phyloP scores from a whole-genome alignment of 2,888 invertebrate genomes.

The Encarsia formosa region DNA sequence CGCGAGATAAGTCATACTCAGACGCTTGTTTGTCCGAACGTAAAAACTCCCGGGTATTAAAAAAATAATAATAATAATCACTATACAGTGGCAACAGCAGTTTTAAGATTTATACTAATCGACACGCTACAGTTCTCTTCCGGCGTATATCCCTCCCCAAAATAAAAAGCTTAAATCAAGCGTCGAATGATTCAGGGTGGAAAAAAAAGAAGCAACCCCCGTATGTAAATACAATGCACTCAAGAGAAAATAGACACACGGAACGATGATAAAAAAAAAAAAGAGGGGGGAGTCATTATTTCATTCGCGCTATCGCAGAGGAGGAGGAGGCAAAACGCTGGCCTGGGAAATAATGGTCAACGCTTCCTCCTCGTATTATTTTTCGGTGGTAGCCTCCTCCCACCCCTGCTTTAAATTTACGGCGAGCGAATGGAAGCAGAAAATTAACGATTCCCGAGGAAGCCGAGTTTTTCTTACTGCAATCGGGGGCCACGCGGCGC shows the following conservation, averaged over 20 bases:
- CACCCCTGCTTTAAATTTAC: constrained; percentile 16
- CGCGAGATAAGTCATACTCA: too few species aligned
- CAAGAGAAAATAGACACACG: background rate
- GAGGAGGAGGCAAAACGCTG: constrained; percentile 24
- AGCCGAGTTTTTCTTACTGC: constrained; percentile 51
- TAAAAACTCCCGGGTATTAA: too few species aligned
- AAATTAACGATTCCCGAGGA: constrained; percentile 50
- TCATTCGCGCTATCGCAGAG: constrained; percentile 17
- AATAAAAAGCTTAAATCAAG: constrained; percentile 24
- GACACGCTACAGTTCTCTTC: constrained; percentile 17
- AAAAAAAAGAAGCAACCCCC: constrained; percentile 7
- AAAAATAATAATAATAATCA: too few species aligned
- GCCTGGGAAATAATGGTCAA: constrained; percentile 49
- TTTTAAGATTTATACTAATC: constrained; percentile 29
- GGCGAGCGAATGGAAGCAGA: constrained; percentile 48
- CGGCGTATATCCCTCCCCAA: constrained; percentile 4
- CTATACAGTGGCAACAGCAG: too few species aligned
- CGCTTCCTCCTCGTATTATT: constrained; percentile 52
- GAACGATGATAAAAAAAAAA: too few species aligned
- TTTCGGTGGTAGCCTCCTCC: constrained; percentile 31
- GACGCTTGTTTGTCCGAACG: too few species aligned
- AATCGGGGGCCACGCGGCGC: too few species aligned
- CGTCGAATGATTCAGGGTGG: constrained; percentile 25
- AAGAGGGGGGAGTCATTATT: constrained; percentile 28
- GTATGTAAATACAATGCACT: constrained; percentile 18